Percentiles rank a stretch among this genome's conserved stretches.
Conservation (phyloP, 2,888 invertebrate genomes). For the Phaonia tiefii region DNA sequence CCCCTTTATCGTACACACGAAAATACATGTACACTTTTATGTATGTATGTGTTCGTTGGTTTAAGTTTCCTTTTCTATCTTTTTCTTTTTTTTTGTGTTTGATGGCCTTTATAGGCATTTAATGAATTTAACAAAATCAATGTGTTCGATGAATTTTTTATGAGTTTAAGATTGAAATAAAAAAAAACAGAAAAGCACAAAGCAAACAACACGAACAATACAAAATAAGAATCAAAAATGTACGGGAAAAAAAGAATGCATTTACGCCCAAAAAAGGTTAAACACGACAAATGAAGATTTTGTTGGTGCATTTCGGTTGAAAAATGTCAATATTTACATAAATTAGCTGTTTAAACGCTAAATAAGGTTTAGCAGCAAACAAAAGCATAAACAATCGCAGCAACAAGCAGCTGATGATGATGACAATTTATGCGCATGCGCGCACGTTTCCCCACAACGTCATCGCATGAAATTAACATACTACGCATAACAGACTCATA, state of each 20-base stretch:
- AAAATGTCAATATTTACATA: constrained; percentile 67
- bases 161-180: constrained; percentile 11
- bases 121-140: constrained; percentile 65
- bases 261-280: constrained; percentile 65
- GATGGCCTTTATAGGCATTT: constrained; percentile 61
- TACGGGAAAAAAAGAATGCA: constrained; percentile 48
- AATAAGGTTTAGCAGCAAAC: constrained; percentile 55
- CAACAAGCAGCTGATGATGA: constrained; percentile 17
- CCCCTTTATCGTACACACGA: no score
- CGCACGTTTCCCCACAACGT: constrained; percentile 52
- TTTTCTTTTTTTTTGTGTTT: constrained; percentile 14
- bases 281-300: constrained; percentile 59
- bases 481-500: neutral
- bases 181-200: constrained; percentile 2
- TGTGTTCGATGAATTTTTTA: constrained; percentile 61
- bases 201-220: neutral
- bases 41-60: neutral
- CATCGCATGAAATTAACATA: constrained; percentile 38
- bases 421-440: constrained; percentile 65
- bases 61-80: neutral
- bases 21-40: no score
- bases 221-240: constrained; percentile 31
- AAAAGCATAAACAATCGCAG: constrained; percentile 16
- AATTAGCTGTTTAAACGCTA: constrained; percentile 66
- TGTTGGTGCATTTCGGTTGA: constrained; percentile 18